These are phyloP conservation scores for Noctua pronuba DNA, from an alignment of 2,888 invertebrate genomes.

Conservation along the genomic window DNA sequence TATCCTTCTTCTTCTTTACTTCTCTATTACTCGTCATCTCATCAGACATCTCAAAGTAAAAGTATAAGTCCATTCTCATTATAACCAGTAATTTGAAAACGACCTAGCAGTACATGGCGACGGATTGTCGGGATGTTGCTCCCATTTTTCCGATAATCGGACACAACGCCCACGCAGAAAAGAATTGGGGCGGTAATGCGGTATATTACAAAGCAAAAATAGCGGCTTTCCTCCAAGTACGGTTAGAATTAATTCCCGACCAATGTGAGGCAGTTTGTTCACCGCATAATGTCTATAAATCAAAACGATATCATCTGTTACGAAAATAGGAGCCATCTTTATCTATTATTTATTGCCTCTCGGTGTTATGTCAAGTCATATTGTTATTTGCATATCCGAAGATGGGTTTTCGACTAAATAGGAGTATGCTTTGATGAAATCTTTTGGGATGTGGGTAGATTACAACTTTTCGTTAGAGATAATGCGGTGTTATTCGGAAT, in stretches of 20 bases:
- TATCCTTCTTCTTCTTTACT: too few relatives aligned
- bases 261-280: constrained; percentile 51
- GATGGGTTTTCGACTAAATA: background rate
- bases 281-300: constrained; percentile 50
- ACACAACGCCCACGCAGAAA: constrained; percentile 41
- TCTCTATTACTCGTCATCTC: too few relatives aligned
- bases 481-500: background rate
- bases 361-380: constrained; percentile 32
- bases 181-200: constrained; percentile 30
- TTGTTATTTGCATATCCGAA: constrained; percentile 40
- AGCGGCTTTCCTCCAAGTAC: constrained; percentile 38
- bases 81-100: background rate
- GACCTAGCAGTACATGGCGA: constrained; percentile 17
- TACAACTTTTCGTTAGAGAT: background rate
- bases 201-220: constrained; percentile 38
- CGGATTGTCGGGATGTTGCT: constrained; percentile 43
- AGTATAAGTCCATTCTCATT: background rate
- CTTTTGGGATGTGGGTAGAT: background rate
- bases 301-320: constrained; percentile 59
- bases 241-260: constrained; percentile 52
- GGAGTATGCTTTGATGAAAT: background rate
- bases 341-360: constrained; percentile 59
- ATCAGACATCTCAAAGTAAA: too few relatives aligned
- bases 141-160: constrained; percentile 36
- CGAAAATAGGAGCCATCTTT: constrained; percentile 60